A percentile compares a stretch with the other conserved stretches of the same genome.
phyloP scores from a whole-genome alignment of 2,797 vertebrate genomes.

The Aplochiton taeniatus region DNA sequence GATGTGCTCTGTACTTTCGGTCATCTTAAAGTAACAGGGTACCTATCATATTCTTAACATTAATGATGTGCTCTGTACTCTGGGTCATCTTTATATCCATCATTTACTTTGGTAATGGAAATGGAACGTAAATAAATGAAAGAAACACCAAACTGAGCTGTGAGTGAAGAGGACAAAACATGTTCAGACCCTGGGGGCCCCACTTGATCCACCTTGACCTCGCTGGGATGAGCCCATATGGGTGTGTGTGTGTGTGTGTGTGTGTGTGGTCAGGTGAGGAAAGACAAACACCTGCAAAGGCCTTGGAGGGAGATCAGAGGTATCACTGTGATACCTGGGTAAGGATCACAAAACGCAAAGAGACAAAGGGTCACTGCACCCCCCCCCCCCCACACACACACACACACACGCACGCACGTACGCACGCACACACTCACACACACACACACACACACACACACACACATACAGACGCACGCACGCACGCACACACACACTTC shows the following conservation, averaged over 20 bases:
- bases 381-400: not conserved
- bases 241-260: conserved; percentile 8
- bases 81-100: no score
- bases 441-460: not conserved
- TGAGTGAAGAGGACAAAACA: no score
- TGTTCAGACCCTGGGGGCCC: not conserved
- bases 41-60: no score
- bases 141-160: no score
- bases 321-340: conserved; percentile 4
- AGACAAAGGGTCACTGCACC: not conserved
- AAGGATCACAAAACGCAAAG: not conserved
- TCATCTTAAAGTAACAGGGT: no score
- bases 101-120: no score
- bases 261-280: not conserved
- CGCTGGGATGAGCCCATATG: not conserved
- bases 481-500: not conserved
- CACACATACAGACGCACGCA: no score
- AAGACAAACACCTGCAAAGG: conserved; percentile 3
- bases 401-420: not conserved
- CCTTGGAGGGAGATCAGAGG: conserved; percentile 6
- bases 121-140: no score
- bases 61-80: no score
- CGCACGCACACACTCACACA: not conserved
- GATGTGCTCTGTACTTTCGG: no score
- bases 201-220: not conserved